These are phyloP conservation scores for Hypomecis punctinalis DNA, from an alignment of 2,888 invertebrate genomes.

Conservation along the genomic window DNA sequence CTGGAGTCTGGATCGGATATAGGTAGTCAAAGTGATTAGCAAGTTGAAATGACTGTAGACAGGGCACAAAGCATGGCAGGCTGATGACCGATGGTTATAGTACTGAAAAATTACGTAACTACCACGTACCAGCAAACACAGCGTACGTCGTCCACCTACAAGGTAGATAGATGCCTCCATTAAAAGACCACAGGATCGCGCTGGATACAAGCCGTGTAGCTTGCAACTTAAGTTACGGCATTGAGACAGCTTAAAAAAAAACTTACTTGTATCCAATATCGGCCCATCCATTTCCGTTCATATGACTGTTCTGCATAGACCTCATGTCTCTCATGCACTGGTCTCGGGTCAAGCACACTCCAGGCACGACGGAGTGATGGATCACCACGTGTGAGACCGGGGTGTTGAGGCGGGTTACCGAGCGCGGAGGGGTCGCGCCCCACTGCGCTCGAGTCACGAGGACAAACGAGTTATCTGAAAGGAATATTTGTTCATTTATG, in stretches of 20 bases:
- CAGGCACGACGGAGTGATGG: conserved; percentile 88
- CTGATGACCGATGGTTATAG: too few species aligned
- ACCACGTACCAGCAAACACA: too few species aligned
- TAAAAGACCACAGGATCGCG: too few species aligned
- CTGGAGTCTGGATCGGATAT: too few species aligned
- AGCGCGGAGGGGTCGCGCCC: conserved; percentile 82
- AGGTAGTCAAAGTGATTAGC: too few species aligned
- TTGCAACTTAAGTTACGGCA: too few species aligned
- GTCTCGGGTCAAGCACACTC: conserved; percentile 79
- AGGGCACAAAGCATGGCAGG: too few species aligned
- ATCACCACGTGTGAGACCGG: conserved; percentile 88
- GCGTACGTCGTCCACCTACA: too few species aligned
- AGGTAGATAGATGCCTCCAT: too few species aligned
- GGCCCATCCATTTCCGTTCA: conserved; percentile 84
- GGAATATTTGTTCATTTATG: neutral
- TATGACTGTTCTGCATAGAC: conserved; percentile 87
- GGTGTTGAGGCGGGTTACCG: conserved; percentile 71
- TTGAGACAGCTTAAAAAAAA: neutral
- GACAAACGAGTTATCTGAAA: conserved; percentile 3
- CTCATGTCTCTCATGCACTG: conserved; percentile 86
- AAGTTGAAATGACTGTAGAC: too few species aligned
- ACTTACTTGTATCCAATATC: conserved; percentile 87
- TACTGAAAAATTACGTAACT: too few species aligned
- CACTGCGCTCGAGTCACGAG: conserved; percentile 70
- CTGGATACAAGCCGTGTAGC: too few species aligned